A percentile compares a stretch with the other conserved stretches of the same genome.
phyloP scores from a whole-genome alignment of 2,113 vertebrate genomes.

The Pluvialis apricaria region DNA sequence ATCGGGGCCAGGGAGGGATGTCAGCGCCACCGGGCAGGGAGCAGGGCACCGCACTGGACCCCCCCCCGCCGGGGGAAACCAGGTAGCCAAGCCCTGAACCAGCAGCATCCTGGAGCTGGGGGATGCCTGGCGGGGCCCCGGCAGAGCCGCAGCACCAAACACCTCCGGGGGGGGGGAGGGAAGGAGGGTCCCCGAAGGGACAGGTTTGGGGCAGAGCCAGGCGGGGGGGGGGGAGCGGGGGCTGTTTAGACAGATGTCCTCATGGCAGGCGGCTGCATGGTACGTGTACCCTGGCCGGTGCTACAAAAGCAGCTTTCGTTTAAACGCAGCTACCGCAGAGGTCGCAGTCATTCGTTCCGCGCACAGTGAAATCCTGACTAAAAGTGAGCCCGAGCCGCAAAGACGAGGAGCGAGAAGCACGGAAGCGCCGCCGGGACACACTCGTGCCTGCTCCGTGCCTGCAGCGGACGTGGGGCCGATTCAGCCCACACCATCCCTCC shows the following conservation, averaged over 20 bases:
- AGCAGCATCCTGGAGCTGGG: neutral
- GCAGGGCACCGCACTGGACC: accelerated
- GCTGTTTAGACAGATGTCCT: neutral
- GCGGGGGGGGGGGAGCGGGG: neutral
- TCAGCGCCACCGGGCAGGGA: neutral
- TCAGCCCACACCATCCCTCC: neutral
- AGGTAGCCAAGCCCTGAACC: neutral
- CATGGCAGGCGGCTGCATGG: neutral
- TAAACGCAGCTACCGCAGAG: neutral
- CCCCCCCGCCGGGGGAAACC: neutral
- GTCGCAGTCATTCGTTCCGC: neutral
- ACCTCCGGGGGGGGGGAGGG: accelerated
- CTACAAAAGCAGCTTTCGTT: neutral
- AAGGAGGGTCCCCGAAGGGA: neutral
- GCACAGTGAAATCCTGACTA: neutral
- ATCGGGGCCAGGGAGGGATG: too few relatives aligned
- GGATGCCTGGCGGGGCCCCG: accelerated
- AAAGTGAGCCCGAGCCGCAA: neutral
- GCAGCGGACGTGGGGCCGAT: too few relatives aligned
- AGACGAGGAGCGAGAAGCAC: neutral
- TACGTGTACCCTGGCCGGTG: neutral
- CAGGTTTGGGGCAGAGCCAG: neutral
- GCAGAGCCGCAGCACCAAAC: neutral
- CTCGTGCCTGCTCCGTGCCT: neutral
- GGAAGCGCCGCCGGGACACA: neutral